phyloP scores from a whole-genome alignment of 2,797 vertebrate genomes.

The Tragopan temminckii region DNA sequence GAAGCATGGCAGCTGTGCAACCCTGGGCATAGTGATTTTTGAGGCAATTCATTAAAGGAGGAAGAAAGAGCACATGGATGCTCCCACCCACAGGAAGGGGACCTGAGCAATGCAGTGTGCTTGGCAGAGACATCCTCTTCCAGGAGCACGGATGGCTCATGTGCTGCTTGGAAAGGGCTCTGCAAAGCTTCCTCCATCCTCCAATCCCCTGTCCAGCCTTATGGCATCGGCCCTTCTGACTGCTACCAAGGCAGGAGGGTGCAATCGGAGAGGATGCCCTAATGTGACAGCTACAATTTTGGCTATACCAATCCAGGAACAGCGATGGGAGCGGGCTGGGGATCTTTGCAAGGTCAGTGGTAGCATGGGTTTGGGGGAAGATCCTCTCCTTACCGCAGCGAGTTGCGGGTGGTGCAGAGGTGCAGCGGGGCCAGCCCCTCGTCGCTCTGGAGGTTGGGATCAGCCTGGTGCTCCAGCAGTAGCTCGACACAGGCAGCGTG shows the following conservation, averaged over 20 bases:
- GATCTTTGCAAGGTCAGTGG: background rate
- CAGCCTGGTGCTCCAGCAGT: conserved; percentile 81
- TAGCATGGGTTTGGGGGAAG: background rate
- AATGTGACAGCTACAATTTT: background rate
- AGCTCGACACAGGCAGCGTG: conserved; percentile 77
- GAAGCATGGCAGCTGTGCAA: fast-evolving
- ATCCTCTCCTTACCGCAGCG: conserved; percentile 76
- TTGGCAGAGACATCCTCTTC: background rate
- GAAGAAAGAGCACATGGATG: background rate
- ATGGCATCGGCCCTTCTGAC: no score
- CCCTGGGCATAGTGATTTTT: background rate
- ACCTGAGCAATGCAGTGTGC: fast-evolving
- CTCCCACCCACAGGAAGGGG: background rate
- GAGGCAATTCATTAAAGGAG: background rate
- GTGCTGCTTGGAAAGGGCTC: background rate
- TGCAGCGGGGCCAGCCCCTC: conserved; percentile 81
- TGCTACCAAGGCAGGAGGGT: no score
- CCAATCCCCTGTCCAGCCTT: background rate
- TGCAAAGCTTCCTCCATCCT: background rate
- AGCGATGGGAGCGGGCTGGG: background rate
- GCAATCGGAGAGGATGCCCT: background rate
- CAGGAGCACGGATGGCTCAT: background rate
- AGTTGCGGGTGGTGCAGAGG: conserved; percentile 74
- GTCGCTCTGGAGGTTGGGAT: conserved; percentile 75
- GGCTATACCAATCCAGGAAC: background rate